Base-by-base conservation (phyloP, 2,113 vertebrate genomes). In the Peromyscus californicus region DNA sequence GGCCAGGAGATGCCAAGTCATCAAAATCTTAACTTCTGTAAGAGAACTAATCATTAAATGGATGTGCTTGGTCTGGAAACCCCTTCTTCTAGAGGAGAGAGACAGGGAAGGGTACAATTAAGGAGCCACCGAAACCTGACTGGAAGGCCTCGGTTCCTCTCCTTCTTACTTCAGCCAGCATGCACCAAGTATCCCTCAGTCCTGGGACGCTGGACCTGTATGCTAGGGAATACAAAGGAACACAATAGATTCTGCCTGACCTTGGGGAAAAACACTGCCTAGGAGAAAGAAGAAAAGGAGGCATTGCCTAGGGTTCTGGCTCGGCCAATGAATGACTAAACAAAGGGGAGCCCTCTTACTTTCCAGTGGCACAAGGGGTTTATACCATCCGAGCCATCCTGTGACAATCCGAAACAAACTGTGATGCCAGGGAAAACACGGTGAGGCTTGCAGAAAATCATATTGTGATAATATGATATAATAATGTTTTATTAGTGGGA, bases 161-260 rank as follows among this genome's bases (percentile, higher is more conserved):
- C 67, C 36, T 88, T 75, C 75, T 87, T 90, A 26, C 90, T 88
- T 93, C 75, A 91, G 72, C 29, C 80, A 88, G 70, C 48, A 29
- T 0, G 4, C 54, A 84, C 5, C 84, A 87, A 88, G 89, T 29
- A 70, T 69, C 69, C 42, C n/a, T 90, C 67, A 42, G 72, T 83
- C 51, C 67, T 51, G 31, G 31, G 29, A 72, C 48, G 36, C n/a
- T 51, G 26, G 45, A n/a, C 39, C 65, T 36, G 51, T 59, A 76
- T 22, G 57, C 45, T 16, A 83, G 90, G 85, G 89, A 91, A 86
- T 26, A 84, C 33, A 79, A 95, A 19, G 12, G 90, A 78, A 94
- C 76, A 95, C 70, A 87, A 85, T 12, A 88, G 82, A 79, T 48
- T 93, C 54, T 42, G 83, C 45, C 7, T 93, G 87, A 94, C 96